Percentiles rank a stretch among this genome's conserved stretches.
phyloP scores from a whole-genome alignment of 2,113 vertebrate species.

The Maccullochella peelii region DNA sequence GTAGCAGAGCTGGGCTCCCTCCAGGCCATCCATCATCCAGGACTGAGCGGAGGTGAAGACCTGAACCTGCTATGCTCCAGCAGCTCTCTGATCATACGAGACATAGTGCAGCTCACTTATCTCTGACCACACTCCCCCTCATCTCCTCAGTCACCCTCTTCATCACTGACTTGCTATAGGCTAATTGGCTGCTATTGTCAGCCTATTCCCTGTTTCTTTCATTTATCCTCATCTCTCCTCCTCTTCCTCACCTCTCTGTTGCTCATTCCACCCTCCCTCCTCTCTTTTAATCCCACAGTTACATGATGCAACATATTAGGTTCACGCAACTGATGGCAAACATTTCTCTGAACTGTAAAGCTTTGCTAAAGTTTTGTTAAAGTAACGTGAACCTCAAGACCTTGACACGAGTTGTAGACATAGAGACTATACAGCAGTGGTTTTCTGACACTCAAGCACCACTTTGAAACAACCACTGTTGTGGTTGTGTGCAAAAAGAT shows the following conservation, averaged over 20 bases:
- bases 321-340: slow-evolving; percentile 1
- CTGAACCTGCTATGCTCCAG: slow-evolving; percentile 12
- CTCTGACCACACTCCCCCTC: not conserved
- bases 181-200: not conserved
- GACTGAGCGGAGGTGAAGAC: not conserved
- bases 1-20: slow-evolving; percentile 53
- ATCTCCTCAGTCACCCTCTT: not conserved
- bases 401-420: not conserved
- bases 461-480: not conserved
- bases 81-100: not conserved
- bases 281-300: not conserved
- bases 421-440: not conserved
- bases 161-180: not conserved
- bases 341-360: not conserved
- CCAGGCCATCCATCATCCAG: slow-evolving; percentile 31
- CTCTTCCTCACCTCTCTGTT: not conserved
- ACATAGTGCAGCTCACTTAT: slow-evolving; percentile 18
- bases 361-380: not conserved
- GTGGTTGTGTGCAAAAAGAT: not conserved
- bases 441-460: not conserved
- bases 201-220: not conserved
- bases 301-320: slow-evolving; percentile 37
- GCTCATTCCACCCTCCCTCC: not conserved
- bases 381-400: not conserved
- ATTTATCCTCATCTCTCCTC: not conserved